phyloP scores from a whole-genome alignment of 1,140 invertebrate genomes.

The Reticulitermes speratus region DNA sequence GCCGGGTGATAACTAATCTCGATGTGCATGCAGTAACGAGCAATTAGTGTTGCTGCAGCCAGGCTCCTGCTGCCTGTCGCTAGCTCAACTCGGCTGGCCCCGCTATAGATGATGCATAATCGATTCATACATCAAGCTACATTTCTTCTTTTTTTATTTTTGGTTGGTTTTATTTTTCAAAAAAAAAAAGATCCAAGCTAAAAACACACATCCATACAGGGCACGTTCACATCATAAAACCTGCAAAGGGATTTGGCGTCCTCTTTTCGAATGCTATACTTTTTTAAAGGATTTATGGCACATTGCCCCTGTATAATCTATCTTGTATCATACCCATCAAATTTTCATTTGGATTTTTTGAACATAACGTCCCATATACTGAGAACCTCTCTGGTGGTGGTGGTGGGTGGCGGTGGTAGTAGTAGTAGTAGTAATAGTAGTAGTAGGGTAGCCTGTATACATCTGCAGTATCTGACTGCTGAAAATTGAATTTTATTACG shows the following conservation, averaged over 20 bases:
- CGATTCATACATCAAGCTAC: not conserved
- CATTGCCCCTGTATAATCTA: constrained; percentile 10
- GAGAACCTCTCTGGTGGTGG: not conserved
- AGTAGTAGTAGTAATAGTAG: no score
- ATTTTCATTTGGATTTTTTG: not conserved
- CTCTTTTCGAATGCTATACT: not conserved
- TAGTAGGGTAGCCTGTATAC: not conserved
- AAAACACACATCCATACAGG: not conserved
- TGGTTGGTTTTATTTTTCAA: not conserved
- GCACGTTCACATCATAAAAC: not conserved
- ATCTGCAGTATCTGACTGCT: not conserved
- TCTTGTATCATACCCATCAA: not conserved
- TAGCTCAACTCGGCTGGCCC: not conserved
- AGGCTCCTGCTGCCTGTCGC: not conserved
- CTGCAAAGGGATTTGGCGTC: not conserved
- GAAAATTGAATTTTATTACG: constrained; percentile 1
- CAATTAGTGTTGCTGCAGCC: not conserved
- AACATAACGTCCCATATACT: not conserved
- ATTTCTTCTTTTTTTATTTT: no score
- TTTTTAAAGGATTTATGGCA: constrained; percentile 12
- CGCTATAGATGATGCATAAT: constrained; percentile 7
- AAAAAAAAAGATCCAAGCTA: not conserved
- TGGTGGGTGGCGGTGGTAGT: no score
- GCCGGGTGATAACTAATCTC: constrained; percentile 9
- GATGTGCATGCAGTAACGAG: not conserved